Evolutionary conservation across 2,113 vertebrate genomes (phyloP).

Genomic region (Eudyptes chrysolophus): DNA sequence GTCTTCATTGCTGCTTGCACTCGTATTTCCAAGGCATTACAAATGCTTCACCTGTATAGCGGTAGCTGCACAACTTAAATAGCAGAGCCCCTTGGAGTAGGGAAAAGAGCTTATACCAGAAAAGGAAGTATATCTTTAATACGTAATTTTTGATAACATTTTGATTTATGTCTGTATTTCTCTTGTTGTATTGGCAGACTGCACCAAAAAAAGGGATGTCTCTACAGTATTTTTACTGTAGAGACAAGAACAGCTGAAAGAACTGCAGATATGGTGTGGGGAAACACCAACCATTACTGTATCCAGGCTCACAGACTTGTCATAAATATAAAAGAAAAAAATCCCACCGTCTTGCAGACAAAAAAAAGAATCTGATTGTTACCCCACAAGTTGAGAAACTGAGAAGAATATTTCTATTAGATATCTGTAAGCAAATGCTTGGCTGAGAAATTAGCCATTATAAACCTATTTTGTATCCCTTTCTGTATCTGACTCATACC

Average conservation of each 20-base stretch:
- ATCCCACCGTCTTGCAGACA: not conserved
- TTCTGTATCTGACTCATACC: not conserved
- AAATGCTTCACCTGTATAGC: not conserved
- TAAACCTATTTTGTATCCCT: not conserved
- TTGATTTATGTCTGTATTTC: not conserved
- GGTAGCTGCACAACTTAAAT: not conserved
- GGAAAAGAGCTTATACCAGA: not conserved
- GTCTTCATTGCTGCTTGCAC: not conserved
- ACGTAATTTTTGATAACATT: not conserved
- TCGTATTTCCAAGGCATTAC: not conserved
- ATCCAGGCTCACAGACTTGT: not conserved
- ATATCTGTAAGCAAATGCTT: not conserved
- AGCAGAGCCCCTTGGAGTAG: not conserved
- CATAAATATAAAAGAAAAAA: not conserved
- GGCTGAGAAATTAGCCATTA: not conserved
- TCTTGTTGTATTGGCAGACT: not conserved
- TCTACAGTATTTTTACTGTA: not conserved
- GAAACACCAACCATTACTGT: not conserved
- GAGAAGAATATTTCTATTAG: not conserved
- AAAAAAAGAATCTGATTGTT: not conserved
- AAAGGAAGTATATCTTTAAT: not conserved
- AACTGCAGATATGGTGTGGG: not conserved
- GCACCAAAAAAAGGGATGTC: not conserved
- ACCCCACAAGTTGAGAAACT: not conserved
- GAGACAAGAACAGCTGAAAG: not conserved